These are phyloP conservation scores for Phocoena sinus DNA, from an alignment of 2,113 vertebrate genomes.

Conservation along the genomic window DNA sequence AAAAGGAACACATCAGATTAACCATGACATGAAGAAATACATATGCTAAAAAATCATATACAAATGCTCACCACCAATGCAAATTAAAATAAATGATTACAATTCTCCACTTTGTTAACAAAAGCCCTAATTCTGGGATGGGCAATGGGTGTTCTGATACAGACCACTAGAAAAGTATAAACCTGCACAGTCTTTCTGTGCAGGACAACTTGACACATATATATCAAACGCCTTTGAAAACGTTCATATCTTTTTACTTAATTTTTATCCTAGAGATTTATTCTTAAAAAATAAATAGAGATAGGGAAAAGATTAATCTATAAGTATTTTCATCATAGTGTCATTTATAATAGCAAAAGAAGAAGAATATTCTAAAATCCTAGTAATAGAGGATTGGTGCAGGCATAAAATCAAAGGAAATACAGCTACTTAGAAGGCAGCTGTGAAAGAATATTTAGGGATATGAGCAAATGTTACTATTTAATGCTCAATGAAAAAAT, in stretches of 20 bases:
- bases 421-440: neutral
- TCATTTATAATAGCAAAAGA: constrained; percentile 3
- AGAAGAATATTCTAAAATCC: neutral
- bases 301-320: neutral
- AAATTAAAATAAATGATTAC: neutral
- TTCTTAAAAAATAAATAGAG: constrained; percentile 20
- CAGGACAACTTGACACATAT: neutral
- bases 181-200: neutral
- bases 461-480: neutral
- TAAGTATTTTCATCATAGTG: neutral
- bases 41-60: neutral
- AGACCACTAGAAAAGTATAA: neutral
- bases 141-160: neutral
- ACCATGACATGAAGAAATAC: neutral
- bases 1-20: neutral
- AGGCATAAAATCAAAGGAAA: neutral
- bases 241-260: neutral
- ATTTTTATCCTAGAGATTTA: constrained; percentile 9
- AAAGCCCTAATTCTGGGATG: neutral
- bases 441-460: neutral
- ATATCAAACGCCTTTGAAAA: neutral
- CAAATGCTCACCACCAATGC: neutral
- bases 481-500: neutral
- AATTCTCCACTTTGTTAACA: neutral
- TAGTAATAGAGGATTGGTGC: neutral